These are phyloP conservation scores for Labia minor DNA, from an alignment of 2,888 invertebrate genomes.

Conservation along the genomic window DNA sequence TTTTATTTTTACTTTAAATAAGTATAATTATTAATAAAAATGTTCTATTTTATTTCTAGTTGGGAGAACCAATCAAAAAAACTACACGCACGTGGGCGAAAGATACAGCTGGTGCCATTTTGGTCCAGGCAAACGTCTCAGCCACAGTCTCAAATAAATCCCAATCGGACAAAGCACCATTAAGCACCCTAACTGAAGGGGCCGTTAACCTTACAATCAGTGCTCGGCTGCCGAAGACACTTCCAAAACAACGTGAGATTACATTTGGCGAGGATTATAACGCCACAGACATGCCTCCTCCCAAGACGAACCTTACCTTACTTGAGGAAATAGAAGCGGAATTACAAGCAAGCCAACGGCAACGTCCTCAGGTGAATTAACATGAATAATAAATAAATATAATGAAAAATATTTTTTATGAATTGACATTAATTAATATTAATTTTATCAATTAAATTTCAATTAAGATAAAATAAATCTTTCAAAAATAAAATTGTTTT, in stretches of 20 bases:
- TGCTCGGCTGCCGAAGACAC: neutral
- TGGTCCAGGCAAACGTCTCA: neutral
- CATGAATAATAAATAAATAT: too few species aligned
- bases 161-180: neutral
- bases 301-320: neutral
- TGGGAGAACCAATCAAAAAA: neutral
- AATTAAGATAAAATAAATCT: too few species aligned
- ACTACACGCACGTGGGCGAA: neutral
- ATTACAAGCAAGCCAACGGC: neutral
- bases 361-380: neutral
- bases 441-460: too few species aligned
- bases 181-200: neutral
- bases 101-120: neutral
- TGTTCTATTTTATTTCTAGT: neutral
- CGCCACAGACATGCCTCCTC: neutral
- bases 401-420: too few species aligned
- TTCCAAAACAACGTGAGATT: neutral
- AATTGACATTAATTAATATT: too few species aligned
- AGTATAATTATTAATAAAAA: too few species aligned
- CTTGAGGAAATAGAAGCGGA: neutral
- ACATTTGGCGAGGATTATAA: neutral
- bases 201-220: neutral
- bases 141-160: neutral
- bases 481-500: too few species aligned
- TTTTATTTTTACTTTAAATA: too few species aligned